phyloP scores from a whole-genome alignment of 2,113 vertebrate species.

The Connochaetes taurinus region DNA sequence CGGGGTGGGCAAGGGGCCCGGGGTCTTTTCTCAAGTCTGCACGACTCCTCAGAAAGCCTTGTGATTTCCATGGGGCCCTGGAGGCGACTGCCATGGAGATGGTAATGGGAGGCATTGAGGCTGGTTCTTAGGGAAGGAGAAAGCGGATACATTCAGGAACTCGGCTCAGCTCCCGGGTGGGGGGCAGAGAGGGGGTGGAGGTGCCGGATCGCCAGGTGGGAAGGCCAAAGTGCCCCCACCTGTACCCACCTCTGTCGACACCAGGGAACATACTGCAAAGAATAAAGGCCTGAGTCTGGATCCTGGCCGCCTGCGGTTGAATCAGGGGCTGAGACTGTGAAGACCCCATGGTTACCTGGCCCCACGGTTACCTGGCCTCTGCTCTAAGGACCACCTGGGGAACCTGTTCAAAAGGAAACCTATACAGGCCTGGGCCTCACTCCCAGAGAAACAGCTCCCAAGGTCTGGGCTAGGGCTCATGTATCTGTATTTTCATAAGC shows the following conservation, averaged over 20 bases:
- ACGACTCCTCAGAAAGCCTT: conserved; percentile 74
- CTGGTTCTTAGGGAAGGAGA: neutral
- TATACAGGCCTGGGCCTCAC: neutral
- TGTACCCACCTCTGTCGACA: neutral
- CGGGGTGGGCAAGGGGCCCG: conserved; percentile 60
- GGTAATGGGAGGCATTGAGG: conserved; percentile 7
- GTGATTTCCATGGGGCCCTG: conserved; percentile 74
- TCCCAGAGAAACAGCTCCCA: neutral
- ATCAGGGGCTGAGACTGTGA: neutral
- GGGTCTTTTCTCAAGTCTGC: conserved; percentile 74
- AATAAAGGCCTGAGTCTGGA: neutral
- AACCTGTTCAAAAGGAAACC: neutral
- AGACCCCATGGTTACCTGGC: neutral
- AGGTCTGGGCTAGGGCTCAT: too few relatives aligned
- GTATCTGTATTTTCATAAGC: neutral
- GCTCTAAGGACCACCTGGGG: neutral
- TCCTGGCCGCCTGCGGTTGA: neutral
- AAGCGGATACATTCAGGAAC: neutral
- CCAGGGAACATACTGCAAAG: neutral
- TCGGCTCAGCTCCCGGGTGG: neutral
- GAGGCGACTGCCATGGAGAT: conserved; percentile 63
- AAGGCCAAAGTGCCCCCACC: neutral
- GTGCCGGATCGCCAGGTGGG: neutral
- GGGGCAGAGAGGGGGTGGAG: neutral
- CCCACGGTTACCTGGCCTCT: neutral